Evolutionary conservation across 2,113 vertebrate species (phyloP).

Genomic region (Cygnus atratus): DNA sequence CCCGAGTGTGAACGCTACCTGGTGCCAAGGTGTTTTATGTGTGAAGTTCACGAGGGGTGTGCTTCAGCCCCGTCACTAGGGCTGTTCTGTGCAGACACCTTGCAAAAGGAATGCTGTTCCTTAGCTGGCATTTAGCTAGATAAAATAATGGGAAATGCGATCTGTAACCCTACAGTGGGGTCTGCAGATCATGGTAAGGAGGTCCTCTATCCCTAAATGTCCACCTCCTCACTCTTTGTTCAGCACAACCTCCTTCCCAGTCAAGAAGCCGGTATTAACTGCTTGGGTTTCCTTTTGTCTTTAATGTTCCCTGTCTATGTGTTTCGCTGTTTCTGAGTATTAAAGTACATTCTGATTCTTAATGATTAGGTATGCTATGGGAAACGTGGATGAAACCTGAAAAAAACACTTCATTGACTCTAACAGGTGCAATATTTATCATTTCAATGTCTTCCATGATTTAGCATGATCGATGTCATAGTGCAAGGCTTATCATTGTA

Average conservation of each 20-base stretch:
- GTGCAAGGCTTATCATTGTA: not conserved
- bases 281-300: not conserved
- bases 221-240: not conserved
- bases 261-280: not conserved
- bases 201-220: not conserved
- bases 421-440: not conserved
- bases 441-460: not conserved
- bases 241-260: not conserved
- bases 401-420: not conserved
- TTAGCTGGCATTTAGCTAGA: not conserved
- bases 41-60: not conserved
- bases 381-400: not conserved
- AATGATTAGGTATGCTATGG: not conserved
- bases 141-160: not conserved
- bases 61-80: not conserved
- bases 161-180: not conserved
- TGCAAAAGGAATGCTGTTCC: not conserved
- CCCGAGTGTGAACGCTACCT: not conserved
- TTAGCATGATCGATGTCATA: not conserved
- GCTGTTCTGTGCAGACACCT: not conserved
- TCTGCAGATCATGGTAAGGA: not conserved
- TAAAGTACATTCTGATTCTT: not conserved
- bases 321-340: not conserved
- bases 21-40: slow-evolving; percentile 21
- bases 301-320: not conserved